Percentiles rank a stretch among this genome's conserved stretches.
Evolutionary conservation across 2,113 vertebrate species (phyloP).

Genomic region (Alethe castanea): DNA sequence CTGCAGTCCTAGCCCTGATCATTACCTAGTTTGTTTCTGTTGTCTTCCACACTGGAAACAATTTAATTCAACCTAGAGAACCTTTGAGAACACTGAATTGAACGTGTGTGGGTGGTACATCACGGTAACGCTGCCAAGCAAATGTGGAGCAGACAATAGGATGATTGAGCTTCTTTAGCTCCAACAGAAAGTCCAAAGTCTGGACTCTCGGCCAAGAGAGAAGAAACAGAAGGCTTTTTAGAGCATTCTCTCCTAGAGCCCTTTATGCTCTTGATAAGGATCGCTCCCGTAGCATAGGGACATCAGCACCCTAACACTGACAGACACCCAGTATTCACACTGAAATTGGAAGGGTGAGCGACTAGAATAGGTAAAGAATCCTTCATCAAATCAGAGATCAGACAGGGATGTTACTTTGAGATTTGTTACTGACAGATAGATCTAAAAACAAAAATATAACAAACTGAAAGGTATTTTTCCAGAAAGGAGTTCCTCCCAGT

Average conservation of each 20-base stretch:
- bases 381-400: neutral
- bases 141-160: neutral
- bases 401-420: neutral
- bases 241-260: neutral
- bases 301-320: neutral
- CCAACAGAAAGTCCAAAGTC: neutral
- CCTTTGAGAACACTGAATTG: neutral
- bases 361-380: neutral
- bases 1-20: neutral
- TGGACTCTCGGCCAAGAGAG: neutral
- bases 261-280: neutral
- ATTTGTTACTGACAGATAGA: neutral
- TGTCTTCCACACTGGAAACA: neutral
- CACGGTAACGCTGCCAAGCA: neutral
- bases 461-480: neutral
- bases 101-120: neutral
- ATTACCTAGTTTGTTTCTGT: neutral
- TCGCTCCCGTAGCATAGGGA: neutral
- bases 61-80: neutral
- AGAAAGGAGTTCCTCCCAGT: neutral
- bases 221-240: neutral
- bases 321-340: neutral
- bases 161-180: neutral
- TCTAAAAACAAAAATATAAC: neutral
- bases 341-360: neutral